Conservation (phyloP, 2,888 invertebrate species). For the Nephrocerus scutellatus region DNA sequence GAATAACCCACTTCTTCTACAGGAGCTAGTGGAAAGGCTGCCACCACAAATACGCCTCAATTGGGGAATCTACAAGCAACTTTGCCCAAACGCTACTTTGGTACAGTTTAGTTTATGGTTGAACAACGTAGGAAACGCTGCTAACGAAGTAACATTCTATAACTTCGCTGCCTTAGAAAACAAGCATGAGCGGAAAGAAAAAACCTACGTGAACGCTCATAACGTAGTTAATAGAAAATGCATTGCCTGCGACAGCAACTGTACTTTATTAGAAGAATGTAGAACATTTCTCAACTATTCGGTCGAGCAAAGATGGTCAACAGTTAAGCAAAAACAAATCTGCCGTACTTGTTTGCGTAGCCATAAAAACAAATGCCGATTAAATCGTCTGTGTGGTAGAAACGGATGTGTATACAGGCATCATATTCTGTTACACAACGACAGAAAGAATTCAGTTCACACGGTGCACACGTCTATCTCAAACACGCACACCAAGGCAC, state of each 20-base stretch:
- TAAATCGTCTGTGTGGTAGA: slow-evolving; percentile 9
- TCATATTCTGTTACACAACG: slow-evolving; percentile 8
- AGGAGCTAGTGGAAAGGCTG: slow-evolving; percentile 4
- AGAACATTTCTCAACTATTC: slow-evolving; percentile 1
- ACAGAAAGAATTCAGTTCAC: too few species aligned
- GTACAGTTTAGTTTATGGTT: slow-evolving; percentile 5
- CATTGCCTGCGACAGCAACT: slow-evolving; percentile 4
- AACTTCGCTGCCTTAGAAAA: too few species aligned
- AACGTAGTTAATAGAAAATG: background rate
- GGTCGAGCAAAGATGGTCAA: slow-evolving; percentile 4
- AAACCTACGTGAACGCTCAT: slow-evolving; percentile 1
- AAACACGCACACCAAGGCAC: too few species aligned
- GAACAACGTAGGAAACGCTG: slow-evolving; percentile 3
- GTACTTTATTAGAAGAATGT: slow-evolving; percentile 3
- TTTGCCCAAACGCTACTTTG: background rate
- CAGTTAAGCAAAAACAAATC: slow-evolving; percentile 7
- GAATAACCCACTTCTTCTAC: slow-evolving; percentile 7
- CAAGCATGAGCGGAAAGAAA: slow-evolving; percentile 2
- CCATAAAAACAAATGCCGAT: slow-evolving; percentile 3
- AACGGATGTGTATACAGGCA: slow-evolving; percentile 1
- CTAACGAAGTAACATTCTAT: slow-evolving; percentile 1
- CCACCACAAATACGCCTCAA: slow-evolving; percentile 3
- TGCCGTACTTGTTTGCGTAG: slow-evolving; percentile 3
- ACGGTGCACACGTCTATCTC: too few species aligned
- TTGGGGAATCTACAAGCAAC: slow-evolving; percentile 2